Evolutionary conservation across 2,888 invertebrate genomes (phyloP), one percentile per base, ranked within the genome.

Genomic region (Schizaphis graminum): DNA sequence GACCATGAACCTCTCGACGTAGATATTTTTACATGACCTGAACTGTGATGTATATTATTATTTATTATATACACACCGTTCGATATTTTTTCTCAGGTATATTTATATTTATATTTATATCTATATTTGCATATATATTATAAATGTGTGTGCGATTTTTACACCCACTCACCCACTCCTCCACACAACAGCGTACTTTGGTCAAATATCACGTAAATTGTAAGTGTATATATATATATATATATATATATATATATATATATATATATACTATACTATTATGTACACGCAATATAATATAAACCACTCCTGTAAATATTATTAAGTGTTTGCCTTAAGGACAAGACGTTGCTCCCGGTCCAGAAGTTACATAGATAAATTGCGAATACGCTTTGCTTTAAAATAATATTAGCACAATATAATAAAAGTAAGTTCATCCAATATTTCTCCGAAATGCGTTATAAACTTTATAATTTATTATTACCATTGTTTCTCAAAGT

Each of bases 1-100:
- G 91, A 24, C 57, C 91, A 57, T 91, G 91, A 61, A 92, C 91
- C 86, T 86, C 91, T 13, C 86, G 26, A 3, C 44, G 1, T 16
- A 26, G 44, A 89, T 89, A 57, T 89, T 61, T 61, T 44, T 56
- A 35, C 44, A 47, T 47, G 44, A 28, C 47, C 88, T 8, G 26
- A 49, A 41, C 85, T 41, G 85, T 4, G 4, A 35, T 56, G 26
- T 77, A 49, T 44, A 57, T 56, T 26, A 89, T 26, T 56, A 56
- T 57, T 57, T 49, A n/a, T 47, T 53, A 88, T 35, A 56, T 16
- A 16, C 28, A 44, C 35, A 10, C 77, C 0, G 35, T 35, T 56
- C 77, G 77, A 77, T 88, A 84, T 53, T 91, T 24, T 44, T 41
- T 41, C 53, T 91, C 53, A 0, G 53, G n/a, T n/a, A n/a, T n/a